phyloP scores from a whole-genome alignment of 2,888 invertebrate species.

The Lithophane semibrunnea region DNA sequence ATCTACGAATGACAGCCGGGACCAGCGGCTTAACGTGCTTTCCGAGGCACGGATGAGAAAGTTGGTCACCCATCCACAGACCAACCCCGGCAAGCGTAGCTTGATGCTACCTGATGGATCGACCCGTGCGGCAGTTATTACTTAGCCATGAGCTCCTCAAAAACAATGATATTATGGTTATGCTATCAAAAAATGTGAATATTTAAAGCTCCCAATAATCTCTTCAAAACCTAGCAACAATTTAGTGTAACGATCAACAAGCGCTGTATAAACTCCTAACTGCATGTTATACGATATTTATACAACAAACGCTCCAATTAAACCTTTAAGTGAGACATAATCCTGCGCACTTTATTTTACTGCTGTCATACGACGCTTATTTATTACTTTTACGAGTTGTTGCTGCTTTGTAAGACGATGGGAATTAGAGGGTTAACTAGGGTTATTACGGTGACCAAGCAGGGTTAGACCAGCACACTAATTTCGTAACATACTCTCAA shows the following conservation, averaged over 20 bases:
- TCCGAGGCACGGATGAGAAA: too few relatives aligned
- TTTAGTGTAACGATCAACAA: constrained; percentile 38
- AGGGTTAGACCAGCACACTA: not conserved
- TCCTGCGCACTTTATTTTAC: constrained; percentile 38
- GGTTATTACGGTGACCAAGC: not conserved
- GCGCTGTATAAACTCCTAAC: constrained; percentile 60
- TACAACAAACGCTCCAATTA: constrained; percentile 72
- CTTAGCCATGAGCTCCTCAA: too few relatives aligned
- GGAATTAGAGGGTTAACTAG: not conserved
- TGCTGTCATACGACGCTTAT: constrained; percentile 60
- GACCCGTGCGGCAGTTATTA: too few relatives aligned
- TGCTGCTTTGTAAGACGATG: constrained; percentile 5
- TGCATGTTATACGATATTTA: constrained; percentile 71
- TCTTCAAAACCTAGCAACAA: constrained; percentile 9
- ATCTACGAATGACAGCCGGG: too few relatives aligned
- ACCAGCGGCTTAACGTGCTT: too few relatives aligned
- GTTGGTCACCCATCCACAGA: too few relatives aligned
- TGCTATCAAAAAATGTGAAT: not conserved
- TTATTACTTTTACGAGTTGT: constrained; percentile 52
- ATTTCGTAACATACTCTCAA: too few relatives aligned
- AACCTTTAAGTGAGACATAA: constrained; percentile 65
- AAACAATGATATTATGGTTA: too few relatives aligned
- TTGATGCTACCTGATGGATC: too few relatives aligned
- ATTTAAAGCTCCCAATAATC: not conserved
- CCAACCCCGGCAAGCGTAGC: too few relatives aligned